phyloP scores from a whole-genome alignment of 2,888 invertebrate genomes.

The Drosophila yooni region DNA sequence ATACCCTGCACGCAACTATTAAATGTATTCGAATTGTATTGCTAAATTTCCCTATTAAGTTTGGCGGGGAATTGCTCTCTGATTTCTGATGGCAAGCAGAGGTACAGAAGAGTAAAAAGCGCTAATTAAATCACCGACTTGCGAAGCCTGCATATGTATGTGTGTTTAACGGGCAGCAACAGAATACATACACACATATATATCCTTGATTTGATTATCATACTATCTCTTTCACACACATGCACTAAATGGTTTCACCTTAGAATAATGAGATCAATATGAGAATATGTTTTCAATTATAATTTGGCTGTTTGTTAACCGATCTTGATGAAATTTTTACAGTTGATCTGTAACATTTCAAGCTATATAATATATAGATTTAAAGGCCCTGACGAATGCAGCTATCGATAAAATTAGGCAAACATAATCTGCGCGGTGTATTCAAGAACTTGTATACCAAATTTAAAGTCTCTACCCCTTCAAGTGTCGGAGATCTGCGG shows the following conservation, averaged over 20 bases:
- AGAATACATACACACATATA: not conserved
- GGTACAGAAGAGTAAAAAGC: not conserved
- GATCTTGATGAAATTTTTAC: not conserved
- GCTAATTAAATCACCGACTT: not conserved
- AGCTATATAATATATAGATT: not conserved
- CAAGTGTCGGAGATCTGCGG: not conserved
- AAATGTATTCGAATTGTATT: not conserved
- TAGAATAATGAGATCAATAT: not conserved
- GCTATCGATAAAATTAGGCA: not conserved
- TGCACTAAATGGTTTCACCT: not conserved
- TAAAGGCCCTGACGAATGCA: not conserved
- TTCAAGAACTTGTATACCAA: not conserved
- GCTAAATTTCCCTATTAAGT: not conserved
- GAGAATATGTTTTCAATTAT: not conserved
- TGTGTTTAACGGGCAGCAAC: not conserved
- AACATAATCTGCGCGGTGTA: not conserved
- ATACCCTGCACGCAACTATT: not conserved
- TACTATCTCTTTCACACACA: not conserved
- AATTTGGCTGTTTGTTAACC: not conserved
- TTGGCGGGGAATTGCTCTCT: not conserved
- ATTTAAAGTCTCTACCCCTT: not conserved
- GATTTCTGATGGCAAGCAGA: not conserved
- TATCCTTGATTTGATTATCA: not conserved
- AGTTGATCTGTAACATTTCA: not conserved
- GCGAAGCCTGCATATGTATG: not conserved